Conservation (phyloP, 2,113 vertebrate species). For the Pomatorhinus ruficollis region DNA sequence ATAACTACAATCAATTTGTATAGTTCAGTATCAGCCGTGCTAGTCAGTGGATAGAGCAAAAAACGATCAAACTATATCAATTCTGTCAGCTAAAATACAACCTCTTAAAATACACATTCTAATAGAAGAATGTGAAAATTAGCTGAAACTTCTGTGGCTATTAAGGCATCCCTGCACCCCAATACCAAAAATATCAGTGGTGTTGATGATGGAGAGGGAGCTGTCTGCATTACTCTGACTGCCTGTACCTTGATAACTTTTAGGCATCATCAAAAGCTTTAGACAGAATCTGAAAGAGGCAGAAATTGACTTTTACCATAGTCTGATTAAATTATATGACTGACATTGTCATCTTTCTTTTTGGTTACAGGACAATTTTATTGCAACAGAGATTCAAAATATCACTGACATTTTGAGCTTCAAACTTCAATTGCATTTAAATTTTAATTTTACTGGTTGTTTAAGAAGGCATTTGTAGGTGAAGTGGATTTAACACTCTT, state of each 20-base stretch:
- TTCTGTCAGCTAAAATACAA: neutral
- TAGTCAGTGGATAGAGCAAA: too few species aligned
- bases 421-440: neutral
- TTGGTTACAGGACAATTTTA: neutral
- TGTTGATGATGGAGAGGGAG: neutral
- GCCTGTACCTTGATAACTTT: neutral
- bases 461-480: neutral
- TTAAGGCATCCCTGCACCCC: neutral
- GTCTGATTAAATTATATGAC: neutral
- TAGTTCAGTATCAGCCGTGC: too few species aligned
- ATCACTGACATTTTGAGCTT: neutral
- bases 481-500: neutral
- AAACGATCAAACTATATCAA: too few species aligned
- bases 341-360: neutral
- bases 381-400: neutral
- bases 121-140: neutral
- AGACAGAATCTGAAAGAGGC: neutral
- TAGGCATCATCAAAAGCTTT: neutral
- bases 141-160: neutral
- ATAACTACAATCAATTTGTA: too few species aligned
- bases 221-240: neutral
- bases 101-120: neutral
- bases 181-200: neutral
- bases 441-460: neutral
- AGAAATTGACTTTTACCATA: slow-evolving; percentile 4